Evolutionary conservation across 1,140 invertebrate genomes (phyloP).

Genomic region (Portunus trituberculatus): DNA sequence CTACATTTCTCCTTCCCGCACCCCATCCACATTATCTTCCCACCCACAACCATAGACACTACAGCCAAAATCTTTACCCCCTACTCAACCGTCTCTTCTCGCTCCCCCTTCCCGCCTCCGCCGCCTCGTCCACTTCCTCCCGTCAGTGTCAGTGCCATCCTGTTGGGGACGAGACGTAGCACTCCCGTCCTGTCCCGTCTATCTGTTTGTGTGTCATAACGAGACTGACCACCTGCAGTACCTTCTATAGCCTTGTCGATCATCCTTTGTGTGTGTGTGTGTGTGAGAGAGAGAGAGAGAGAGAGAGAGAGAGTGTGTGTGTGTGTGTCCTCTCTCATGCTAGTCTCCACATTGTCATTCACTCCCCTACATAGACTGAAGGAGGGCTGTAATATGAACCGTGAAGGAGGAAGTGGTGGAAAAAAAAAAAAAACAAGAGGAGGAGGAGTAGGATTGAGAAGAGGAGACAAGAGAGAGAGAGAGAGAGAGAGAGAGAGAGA

Average conservation of each 20-base stretch:
- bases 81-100: no score
- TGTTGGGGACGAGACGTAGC: neutral
- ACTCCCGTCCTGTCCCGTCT: neutral
- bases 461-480: no score
- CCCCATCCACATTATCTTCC: no score
- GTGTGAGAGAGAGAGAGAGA: conserved; percentile 18
- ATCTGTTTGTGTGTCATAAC: no score
- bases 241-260: neutral
- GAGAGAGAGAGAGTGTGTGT: neutral
- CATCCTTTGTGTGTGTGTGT: neutral
- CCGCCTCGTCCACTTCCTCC: neutral
- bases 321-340: neutral
- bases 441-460: no score
- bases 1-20: no score
- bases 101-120: neutral
- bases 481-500: no score
- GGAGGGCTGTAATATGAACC: neutral
- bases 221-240: neutral
- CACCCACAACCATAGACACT: no score
- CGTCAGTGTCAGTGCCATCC: neutral
- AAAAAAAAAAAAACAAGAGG: no score
- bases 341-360: neutral
- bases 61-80: no score
- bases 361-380: neutral
- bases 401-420: neutral